Conservation (phyloP, 2,113 vertebrate species). For the Sinocyclocheilus rhinocerous region DNA sequence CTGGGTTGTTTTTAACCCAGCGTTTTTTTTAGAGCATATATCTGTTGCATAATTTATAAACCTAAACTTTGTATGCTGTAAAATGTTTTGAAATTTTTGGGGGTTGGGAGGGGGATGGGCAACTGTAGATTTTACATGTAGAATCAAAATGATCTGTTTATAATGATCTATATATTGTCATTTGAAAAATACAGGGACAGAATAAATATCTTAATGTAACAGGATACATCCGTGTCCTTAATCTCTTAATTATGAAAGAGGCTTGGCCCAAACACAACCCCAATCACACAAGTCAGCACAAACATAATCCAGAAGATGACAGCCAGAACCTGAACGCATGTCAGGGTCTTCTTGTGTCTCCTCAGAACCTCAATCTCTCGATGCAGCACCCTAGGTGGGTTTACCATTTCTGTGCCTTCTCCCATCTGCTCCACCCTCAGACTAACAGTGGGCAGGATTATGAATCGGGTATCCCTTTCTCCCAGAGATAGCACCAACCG, state of each 20-base stretch:
- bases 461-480: constrained; percentile 68
- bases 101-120: background rate
- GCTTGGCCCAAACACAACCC: constrained; percentile 72
- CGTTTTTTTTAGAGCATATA: too few species aligned
- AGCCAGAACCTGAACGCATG: constrained; percentile 74
- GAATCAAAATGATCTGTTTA: background rate
- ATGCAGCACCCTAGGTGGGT: constrained; percentile 47
- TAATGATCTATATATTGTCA: background rate
- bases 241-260: constrained; percentile 62
- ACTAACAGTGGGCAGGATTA: constrained; percentile 80
- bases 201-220: background rate
- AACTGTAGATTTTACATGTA: background rate
- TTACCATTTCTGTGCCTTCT: constrained; percentile 36
- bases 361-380: constrained; percentile 59
- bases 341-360: constrained; percentile 65
- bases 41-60: background rate
- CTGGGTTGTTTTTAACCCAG: too few species aligned
- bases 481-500: constrained; percentile 76
- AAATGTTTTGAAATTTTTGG: too few species aligned
- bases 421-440: constrained; percentile 79
- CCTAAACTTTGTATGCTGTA: too few species aligned
- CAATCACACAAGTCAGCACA: constrained; percentile 73
- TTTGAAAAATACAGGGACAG: background rate
- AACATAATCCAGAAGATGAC: constrained; percentile 75
- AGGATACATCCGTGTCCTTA: background rate